phyloP scores from a whole-genome alignment of 2,888 invertebrate species.

The Dryococelus australis region DNA sequence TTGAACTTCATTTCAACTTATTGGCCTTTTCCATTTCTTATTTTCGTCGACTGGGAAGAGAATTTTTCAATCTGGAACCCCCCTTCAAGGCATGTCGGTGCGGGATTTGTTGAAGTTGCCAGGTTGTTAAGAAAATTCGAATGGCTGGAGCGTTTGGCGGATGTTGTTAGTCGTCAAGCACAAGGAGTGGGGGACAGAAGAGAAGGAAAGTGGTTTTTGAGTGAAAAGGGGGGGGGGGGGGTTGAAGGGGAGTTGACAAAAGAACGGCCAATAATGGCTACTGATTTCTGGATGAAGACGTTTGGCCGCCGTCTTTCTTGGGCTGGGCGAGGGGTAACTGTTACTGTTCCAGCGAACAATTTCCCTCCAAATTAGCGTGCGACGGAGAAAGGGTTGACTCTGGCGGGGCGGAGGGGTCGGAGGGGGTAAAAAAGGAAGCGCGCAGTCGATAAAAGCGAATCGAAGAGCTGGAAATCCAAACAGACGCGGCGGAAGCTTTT shows the following conservation, averaged over 20 bases:
- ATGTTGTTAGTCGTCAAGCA: background rate
- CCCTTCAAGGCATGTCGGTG: background rate
- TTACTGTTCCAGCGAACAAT: constrained; percentile 4
- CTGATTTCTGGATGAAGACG: constrained; percentile 10
- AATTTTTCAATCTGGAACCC: background rate
- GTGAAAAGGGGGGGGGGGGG: background rate
- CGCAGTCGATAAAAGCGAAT: constrained; percentile 16
- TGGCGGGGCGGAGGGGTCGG: background rate
- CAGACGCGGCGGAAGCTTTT: constrained; percentile 10
- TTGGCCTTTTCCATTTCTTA: background rate
- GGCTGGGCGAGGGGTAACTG: background rate
- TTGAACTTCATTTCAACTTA: background rate
- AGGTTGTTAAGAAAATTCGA: constrained; percentile 2
- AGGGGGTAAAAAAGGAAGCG: background rate
- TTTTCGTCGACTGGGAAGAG: background rate
- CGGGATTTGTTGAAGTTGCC: background rate
- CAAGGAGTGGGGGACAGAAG: background rate
- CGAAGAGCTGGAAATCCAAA: constrained; percentile 16
- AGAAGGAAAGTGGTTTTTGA: no score
- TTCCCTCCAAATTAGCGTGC: constrained; percentile 16
- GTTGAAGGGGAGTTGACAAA: background rate
- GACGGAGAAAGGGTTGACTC: background rate
- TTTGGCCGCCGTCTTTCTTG: background rate
- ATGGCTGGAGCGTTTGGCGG: constrained; percentile 9
- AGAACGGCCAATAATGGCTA: background rate